Conservation (phyloP, 1,140 invertebrate genomes). For the Drosophila tristis region DNA sequence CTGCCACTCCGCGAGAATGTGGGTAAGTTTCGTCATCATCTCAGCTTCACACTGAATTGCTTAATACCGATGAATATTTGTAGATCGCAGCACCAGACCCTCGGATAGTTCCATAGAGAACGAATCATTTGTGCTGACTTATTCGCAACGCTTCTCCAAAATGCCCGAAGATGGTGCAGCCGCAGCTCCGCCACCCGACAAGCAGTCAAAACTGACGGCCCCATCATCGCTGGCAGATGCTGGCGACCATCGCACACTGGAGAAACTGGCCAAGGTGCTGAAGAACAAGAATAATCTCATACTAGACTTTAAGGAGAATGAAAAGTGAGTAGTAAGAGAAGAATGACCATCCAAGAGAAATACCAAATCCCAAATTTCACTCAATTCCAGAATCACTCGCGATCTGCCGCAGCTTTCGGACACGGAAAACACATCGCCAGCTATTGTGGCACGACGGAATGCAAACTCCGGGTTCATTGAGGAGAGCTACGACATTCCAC, state of each 20-base stretch:
- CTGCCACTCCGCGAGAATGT: conserved; percentile 79
- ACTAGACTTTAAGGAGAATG: conserved; percentile 79
- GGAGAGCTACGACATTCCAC: conserved; percentile 90
- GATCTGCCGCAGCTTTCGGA: conserved; percentile 82
- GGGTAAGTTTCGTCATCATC: conserved; percentile 53
- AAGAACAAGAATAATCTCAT: conserved; percentile 82
- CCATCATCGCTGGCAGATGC: conserved; percentile 16
- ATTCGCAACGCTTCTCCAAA: conserved; percentile 86
- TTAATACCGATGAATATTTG: background rate
- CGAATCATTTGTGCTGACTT: conserved; percentile 86
- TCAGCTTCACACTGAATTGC: too few species aligned
- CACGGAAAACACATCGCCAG: conserved; percentile 83
- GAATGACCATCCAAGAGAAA: fast-evolving
- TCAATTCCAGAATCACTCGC: conserved; percentile 46
- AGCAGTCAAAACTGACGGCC: conserved; percentile 21
- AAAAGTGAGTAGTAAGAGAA: conserved; percentile 56
- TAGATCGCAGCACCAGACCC: conserved; percentile 84
- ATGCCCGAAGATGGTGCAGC: conserved; percentile 82
- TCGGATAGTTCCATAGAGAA: conserved; percentile 86
- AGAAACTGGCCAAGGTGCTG: conserved; percentile 70
- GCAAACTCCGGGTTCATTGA: conserved; percentile 84
- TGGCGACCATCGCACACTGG: conserved; percentile 60
- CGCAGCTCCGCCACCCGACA: conserved; percentile 12
- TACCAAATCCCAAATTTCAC: background rate
- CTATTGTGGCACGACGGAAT: conserved; percentile 74